Evolutionary conservation across 2,113 vertebrate genomes (phyloP), one percentile per base, ranked within the genome.

Genomic region (Puntigrus tetrazona): DNA sequence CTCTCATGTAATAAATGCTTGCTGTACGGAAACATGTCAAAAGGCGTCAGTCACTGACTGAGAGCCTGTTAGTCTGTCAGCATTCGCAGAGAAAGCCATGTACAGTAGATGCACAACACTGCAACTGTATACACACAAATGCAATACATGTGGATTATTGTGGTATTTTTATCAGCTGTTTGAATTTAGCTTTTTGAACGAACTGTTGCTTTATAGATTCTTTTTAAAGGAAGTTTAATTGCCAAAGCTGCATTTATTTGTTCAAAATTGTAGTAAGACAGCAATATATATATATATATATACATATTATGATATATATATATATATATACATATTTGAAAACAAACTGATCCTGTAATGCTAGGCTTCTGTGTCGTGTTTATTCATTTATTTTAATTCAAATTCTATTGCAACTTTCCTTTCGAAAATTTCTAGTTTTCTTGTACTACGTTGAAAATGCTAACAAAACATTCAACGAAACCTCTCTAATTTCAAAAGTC

Each of bases 1-100:
- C 36, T 63, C 59, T 73, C 69, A 45, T 1, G 11, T 73, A 45
- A 73, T 45, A 45, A 73, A 73, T 43, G 69, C n/a, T 73, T 73
- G n/a, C 22, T 27, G 69, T 38, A 73, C 11, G 6, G 34, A 38
- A 73, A 73, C n/a, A 45, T 73, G 69, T 45, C 69, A 73, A 16
- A 43, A 43, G 69, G 36, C 45, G 36, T 27, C 38, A 16, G 38
- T 25, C 38, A 25, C 69, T 43, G 69, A 73, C 25, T 73, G 36
- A 73, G 41, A 73, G n/a, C 69, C 38, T 14, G n/a, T 38, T 73
- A 38, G 22, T 73, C n/a, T 45, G 38, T 16, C 69, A 73, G 38
- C 69, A 73, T 27, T 25, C 38, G 41, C 0, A 2, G 36, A n/a
- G 67, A 2, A 70, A 69, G 18, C 65, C 65, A 69, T 22, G 69